phyloP scores from a whole-genome alignment of 2,888 invertebrate species.

The Exocentrus adspersus region DNA sequence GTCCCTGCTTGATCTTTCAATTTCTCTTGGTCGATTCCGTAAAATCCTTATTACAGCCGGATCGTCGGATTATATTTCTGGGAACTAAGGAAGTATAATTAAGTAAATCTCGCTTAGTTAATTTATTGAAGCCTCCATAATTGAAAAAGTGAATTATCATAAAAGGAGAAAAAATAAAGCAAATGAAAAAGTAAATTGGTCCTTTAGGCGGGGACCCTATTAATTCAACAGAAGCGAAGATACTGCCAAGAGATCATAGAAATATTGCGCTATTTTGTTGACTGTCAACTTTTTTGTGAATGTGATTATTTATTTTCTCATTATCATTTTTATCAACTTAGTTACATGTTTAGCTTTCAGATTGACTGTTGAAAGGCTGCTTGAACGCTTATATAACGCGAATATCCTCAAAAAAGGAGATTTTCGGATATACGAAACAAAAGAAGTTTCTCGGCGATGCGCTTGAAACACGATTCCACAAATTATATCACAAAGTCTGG shows the following conservation, averaged over 20 bases:
- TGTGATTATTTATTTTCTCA: slow-evolving; percentile 6
- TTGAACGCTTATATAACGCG: background rate
- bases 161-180: slow-evolving; percentile 24
- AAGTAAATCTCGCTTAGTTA: slow-evolving; percentile 18
- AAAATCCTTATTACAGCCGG: background rate
- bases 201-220: slow-evolving; percentile 12
- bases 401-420: slow-evolving; percentile 22
- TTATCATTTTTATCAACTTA: too few species aligned
- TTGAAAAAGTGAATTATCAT: slow-evolving; percentile 27
- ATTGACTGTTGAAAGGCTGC: too few species aligned
- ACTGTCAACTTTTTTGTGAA: slow-evolving; percentile 15
- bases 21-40: background rate
- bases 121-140: slow-evolving; percentile 25
- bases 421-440: slow-evolving; percentile 28
- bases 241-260: slow-evolving; percentile 19
- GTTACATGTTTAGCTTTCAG: too few species aligned
- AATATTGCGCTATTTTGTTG: slow-evolving; percentile 15
- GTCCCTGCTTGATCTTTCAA: background rate
- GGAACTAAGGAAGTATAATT: background rate
- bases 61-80: slow-evolving; percentile 10
- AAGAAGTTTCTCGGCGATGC: slow-evolving; percentile 20
- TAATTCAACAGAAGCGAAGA: slow-evolving; percentile 9
- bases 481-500: slow-evolving; percentile 36
- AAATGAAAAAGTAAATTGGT: slow-evolving; percentile 25
- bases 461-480: slow-evolving; percentile 27